phyloP scores from a whole-genome alignment of 2,113 vertebrate genomes.

The Sinosuthora webbiana region DNA sequence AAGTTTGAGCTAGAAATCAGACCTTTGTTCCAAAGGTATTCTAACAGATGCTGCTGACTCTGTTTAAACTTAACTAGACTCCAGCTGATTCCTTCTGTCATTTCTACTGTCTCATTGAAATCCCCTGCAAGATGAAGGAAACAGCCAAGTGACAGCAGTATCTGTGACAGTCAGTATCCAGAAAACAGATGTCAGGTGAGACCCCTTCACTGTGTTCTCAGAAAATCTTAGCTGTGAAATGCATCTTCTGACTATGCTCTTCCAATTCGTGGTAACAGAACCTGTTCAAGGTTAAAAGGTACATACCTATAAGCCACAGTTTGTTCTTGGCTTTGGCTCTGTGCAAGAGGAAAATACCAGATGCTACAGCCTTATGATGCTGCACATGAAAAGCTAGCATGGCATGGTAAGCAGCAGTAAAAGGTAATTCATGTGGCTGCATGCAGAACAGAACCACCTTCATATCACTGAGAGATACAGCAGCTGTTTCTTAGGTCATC shows the following conservation, averaged over 20 bases:
- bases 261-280: not conserved
- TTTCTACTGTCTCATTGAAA: not conserved
- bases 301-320: not conserved
- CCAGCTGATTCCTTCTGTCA: constrained; percentile 58
- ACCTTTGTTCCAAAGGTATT: not conserved
- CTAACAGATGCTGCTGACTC: not conserved
- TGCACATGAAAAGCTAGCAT: not conserved
- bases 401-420: not conserved
- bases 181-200: constrained; percentile 50
- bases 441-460: not conserved
- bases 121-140: not conserved
- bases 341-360: not conserved
- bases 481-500: not conserved
- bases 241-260: not conserved
- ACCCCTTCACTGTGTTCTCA: not conserved
- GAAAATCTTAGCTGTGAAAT: constrained; percentile 29
- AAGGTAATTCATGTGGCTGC: not conserved
- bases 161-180: not conserved
- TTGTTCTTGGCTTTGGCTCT: constrained; percentile 13
- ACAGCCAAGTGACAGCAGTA: not conserved
- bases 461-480: not conserved
- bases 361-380: not conserved
- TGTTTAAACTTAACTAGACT: not conserved
- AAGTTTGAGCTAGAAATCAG: not conserved
- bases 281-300: constrained; percentile 57